Evolutionary conservation across 92 coral and sea anemone genomes (phyloP).

Genomic region (Micromussa lordhowensis): DNA sequence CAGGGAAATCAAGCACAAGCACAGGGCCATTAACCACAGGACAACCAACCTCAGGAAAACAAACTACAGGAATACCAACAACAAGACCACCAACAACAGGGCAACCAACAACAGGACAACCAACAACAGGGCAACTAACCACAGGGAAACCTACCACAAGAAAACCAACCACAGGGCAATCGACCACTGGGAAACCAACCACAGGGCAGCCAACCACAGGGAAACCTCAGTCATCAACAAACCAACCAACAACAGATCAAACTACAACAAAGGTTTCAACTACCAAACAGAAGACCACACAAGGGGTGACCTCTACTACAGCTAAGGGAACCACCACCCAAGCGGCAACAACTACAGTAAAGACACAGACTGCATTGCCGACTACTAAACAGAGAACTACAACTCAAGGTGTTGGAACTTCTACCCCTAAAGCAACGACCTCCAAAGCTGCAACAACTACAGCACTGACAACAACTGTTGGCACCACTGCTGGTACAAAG

Average conservation of each 20-base stretch:
- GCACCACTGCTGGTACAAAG: background rate
- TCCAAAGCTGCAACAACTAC: conserved; percentile 13
- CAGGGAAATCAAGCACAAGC: background rate
- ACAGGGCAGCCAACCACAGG: background rate
- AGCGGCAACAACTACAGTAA: conserved; percentile 9
- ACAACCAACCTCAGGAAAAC: background rate
- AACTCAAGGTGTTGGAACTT: conserved; percentile 5
- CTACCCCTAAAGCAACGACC: conserved; percentile 26
- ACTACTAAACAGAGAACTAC: conserved; percentile 28
- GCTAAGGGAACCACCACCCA: conserved; percentile 19
- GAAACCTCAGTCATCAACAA: conserved; percentile 2
- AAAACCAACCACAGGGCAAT: background rate
- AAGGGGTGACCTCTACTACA: background rate
- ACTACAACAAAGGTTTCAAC: background rate
- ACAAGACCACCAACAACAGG: background rate
- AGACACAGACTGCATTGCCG: background rate
- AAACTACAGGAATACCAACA: background rate
- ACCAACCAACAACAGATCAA: background rate
- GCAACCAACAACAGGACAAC: background rate
- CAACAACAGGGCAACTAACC: background rate
- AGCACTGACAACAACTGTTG: background rate
- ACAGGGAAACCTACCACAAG: background rate
- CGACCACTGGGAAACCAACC: conserved; percentile 10
- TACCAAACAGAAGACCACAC: conserved; percentile 20
- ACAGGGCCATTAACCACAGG: conserved; percentile 3